Conservation (phyloP, 2,113 vertebrate genomes). For the western clawed frog (Xenopus tropicalis) region UCB_Xtro_10.0 CM004444.2:118553501-118554000, state of each 20-base stretch:
- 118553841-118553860: constrained; percentile 44
- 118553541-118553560: constrained; percentile 15
- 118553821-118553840: constrained; percentile 45
- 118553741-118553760: constrained; percentile 27
- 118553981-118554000: neutral
- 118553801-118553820: constrained; percentile 42
- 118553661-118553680: too few species aligned
- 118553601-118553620: neutral
- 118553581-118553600: constrained; percentile 22
- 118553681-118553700: neutral
- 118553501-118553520: constrained; percentile 19
- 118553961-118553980: neutral
- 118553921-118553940: constrained; percentile 3
- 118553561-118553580: neutral
- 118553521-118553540: constrained; percentile 34
- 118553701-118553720: constrained; percentile 8
- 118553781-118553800: constrained; percentile 35
- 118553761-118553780: constrained; percentile 37
- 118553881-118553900: constrained; percentile 46
- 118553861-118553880: constrained; percentile 39
- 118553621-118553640: too few species aligned
- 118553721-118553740: constrained; percentile 35
- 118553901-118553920: constrained; percentile 44
- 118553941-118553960: neutral
- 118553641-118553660: too few species aligned